Percentiles rank a stretch among this genome's conserved stretches.
Conservation (phyloP, 2,113 vertebrate species). For the Bubo bubo region DNA sequence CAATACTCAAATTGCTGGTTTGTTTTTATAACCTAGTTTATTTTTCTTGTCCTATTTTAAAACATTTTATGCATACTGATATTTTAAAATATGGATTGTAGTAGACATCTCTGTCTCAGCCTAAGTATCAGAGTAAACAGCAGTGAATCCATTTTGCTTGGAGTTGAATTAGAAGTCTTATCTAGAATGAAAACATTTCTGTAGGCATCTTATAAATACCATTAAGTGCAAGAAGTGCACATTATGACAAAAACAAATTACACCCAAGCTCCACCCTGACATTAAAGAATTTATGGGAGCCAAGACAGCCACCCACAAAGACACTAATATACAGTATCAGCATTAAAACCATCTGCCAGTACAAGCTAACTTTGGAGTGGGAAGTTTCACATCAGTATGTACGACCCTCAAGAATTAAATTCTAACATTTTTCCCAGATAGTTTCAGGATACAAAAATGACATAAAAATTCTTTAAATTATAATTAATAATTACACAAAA, state of each 20-base stretch:
- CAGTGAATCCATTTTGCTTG: not conserved
- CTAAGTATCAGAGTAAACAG: not conserved
- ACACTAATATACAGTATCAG: slow-evolving; percentile 19
- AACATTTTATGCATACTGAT: not conserved
- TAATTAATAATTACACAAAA: not conserved
- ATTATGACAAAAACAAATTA: slow-evolving; percentile 66
- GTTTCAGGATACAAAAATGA: not conserved
- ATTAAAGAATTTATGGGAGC: slow-evolving; percentile 63
- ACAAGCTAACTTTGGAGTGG: not conserved
- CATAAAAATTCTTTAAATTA: not conserved
- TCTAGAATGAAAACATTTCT: slow-evolving; percentile 56
- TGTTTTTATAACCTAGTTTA: slow-evolving; percentile 65
- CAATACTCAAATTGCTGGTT: slow-evolving; percentile 53
- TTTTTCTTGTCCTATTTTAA: slow-evolving; percentile 34
- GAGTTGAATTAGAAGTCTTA: slow-evolving; percentile 46
- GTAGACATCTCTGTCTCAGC: not conserved
- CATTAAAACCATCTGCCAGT: not conserved
- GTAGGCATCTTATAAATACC: slow-evolving; percentile 61
- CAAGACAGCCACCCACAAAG: slow-evolving; percentile 60
- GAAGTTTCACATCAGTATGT: not conserved
- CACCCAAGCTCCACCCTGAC: slow-evolving; percentile 63
- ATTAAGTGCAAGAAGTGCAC: slow-evolving; percentile 61
- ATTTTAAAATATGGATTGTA: slow-evolving; percentile 6
- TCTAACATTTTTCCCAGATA: not conserved
- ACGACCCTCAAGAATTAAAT: not conserved